These are phyloP conservation scores for Melangyna quadrimaculata DNA, from an alignment of 2,888 invertebrate genomes.

Conservation along the genomic window DNA sequence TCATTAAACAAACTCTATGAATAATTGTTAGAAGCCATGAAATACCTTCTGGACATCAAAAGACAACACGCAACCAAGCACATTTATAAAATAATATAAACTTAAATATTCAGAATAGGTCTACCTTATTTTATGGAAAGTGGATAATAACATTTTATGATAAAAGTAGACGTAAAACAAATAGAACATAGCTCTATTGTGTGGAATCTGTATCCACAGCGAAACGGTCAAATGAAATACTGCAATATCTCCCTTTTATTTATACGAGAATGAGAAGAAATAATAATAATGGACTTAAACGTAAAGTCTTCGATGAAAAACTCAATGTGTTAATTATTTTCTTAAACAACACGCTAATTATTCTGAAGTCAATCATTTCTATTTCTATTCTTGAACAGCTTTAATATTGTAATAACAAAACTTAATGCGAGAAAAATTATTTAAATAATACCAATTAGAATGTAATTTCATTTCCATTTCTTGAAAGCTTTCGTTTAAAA, in stretches of 20 bases:
- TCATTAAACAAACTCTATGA: background rate
- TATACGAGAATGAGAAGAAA: no score
- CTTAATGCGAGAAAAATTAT: background rate
- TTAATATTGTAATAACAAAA: background rate
- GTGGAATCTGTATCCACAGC: no score
- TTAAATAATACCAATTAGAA: background rate
- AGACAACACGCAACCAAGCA: background rate
- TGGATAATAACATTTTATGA: no score
- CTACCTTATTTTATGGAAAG: background rate
- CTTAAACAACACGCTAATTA: background rate
- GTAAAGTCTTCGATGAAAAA: background rate
- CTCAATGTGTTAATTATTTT: background rate
- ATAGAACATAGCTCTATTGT: no score
- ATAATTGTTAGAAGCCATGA: constrained; percentile 8
- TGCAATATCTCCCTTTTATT: no score
- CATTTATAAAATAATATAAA: background rate
- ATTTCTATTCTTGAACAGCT: background rate
- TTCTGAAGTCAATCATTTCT: background rate
- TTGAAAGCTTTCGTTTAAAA: background rate
- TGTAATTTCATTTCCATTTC: background rate
- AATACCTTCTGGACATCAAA: background rate
- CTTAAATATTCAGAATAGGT: background rate
- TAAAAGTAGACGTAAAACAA: no score
- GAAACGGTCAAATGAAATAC: no score
- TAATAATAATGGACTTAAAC: background rate